Base-by-base conservation (phyloP, 1,140 invertebrate genomes). In the Paraescarpia echinospica region DNA sequence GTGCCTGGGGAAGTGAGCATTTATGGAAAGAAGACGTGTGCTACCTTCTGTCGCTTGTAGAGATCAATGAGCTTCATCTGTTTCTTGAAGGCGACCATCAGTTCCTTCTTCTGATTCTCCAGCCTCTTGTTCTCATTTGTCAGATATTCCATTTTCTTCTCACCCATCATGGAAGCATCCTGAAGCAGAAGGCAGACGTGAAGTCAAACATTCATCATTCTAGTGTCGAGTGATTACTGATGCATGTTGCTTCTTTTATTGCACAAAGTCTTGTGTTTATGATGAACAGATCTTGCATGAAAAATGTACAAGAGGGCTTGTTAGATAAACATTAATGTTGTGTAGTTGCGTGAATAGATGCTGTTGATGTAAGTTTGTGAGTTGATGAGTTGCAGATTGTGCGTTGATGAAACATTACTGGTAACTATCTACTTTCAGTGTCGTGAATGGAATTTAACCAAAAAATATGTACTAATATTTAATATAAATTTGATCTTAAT, bases 21-120 rank as follows among this genome's bases (percentile, higher is more conserved):
- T 9, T 9, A 90, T 5, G 89, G 89, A 34, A 33, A 33, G 89
- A 33, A 92, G 91, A n/a, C 27, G 31, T 18, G 12, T 14, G 34
- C 89, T 94, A 96, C 96, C 95, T 96, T 96, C 93, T 96, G 96
- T 94, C 95, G 94, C 93, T 96, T 96, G 8, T 96, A 94, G 91
- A 96, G 94, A 94, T 96, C 96, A 92, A 96, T 96, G 14, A 96
- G 94, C 94, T 96, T 96, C 89, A 96, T 94, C 92, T 96, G 96
- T 94, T 96, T 96, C 93, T 96, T 96, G 92, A 96, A 96, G 14
- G 95, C 96, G 34, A 95, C 93, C 94, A 96, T 96, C 35, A 96
- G 94, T 93, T 96, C 96, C 91, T 95, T 95, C 93, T 96, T 96
- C 94, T 96, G 96, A 94, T 96, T 96, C 92, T 96, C 95, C 88